Evolutionary conservation across 2,888 invertebrate species (phyloP), one percentile per base, ranked within the genome.

Genomic region (Agrotis exclamationis): DNA sequence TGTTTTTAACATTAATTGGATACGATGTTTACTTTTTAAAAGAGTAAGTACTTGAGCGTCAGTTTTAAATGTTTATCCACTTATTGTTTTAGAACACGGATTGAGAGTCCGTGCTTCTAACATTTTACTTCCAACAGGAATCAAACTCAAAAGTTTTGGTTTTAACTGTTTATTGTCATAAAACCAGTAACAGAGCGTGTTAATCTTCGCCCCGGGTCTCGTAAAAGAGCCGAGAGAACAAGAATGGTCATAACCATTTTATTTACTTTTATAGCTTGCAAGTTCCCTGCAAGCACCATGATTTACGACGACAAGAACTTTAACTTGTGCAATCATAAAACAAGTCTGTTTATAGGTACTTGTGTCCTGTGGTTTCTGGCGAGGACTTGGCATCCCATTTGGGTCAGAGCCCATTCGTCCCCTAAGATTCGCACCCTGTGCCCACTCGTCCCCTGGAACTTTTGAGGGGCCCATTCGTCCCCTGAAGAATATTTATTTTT

Each of bases 191-290:
- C 57, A 47, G 39, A 58, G 39, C 64, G 53, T 64, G 53, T 79
- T 78, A 78, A 78, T 79, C 50, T 62, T 58, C 64, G 22, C 39
- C 62, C 1, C 24, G 79, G 45, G 82, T 62, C 60, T 82, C 79
- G 47, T 78, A 78, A 82, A 76, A 58, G 60, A 70, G 63, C 58
- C 22, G 56, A 57, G 63, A 63, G 71, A 73, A 60, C 65, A 72
- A 66, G 63, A 67, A 63, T 28, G 63, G 80, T 63, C 63, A 74
- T 79, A 73, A 79, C n/a, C 63, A 64, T 64, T 79, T 83, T 74
- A 83, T 83, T 79, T 79, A 79, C 80, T 83, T 79, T 79, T 79
- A 79, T 62, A 67, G 56, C 79, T 67, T 79, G 79, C 82, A 70
- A 82, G 60, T 56, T 70, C 48, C 39, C 51, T 73, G 80, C 74